These are phyloP conservation scores for Drosophila nr. medialis DNA, from an alignment of 2,888 invertebrate genomes.

Conservation along the genomic window DNA sequence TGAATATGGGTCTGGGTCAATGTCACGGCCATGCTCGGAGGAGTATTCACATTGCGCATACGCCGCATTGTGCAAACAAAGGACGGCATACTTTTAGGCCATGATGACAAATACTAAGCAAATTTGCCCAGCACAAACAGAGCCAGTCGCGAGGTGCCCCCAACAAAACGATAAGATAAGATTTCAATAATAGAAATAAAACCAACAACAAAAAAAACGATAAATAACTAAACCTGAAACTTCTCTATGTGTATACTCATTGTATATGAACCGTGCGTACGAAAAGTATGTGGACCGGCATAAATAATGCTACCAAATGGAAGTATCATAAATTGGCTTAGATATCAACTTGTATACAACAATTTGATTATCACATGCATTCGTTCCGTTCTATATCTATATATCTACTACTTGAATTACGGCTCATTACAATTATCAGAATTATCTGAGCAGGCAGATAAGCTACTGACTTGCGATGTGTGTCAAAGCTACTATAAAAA, in stretches of 20 bases:
- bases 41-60: constrained; percentile 33
- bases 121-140: constrained; percentile 60
- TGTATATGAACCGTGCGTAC: constrained; percentile 29
- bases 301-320: constrained; percentile 10
- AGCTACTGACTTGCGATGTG: constrained; percentile 1
- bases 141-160: background rate
- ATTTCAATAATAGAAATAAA: constrained; percentile 38
- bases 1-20: constrained; percentile 35
- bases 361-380: background rate
- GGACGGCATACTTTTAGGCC: constrained; percentile 72
- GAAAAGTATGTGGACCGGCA: constrained; percentile 24
- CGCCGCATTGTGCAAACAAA: constrained; percentile 41
- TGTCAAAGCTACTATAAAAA: background rate
- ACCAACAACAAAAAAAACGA: background rate
- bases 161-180: constrained; percentile 63
- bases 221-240: constrained; percentile 24
- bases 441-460: constrained; percentile 6
- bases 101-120: constrained; percentile 44
- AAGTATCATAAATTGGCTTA: constrained; percentile 32
- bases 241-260: constrained; percentile 18
- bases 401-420: background rate
- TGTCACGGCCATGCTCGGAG: constrained; percentile 19
- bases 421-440: background rate
- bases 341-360: background rate
- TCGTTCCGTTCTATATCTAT: background rate